Conservation (phyloP, 2,888 invertebrate genomes). For the Thymelicus sylvestris region DNA sequence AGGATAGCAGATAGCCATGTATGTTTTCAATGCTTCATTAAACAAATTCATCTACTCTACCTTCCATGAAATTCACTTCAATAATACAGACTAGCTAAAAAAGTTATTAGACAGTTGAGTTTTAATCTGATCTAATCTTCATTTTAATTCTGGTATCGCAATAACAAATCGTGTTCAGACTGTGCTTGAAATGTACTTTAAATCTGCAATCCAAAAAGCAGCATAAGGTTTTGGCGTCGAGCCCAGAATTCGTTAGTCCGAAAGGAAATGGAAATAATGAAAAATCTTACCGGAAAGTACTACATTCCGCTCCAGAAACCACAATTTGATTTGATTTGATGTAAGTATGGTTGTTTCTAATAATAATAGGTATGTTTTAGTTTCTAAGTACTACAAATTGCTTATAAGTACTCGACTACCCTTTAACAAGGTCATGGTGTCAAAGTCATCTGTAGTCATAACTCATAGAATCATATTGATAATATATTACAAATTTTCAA, state of each 20-base stretch:
- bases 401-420: too few relatives aligned
- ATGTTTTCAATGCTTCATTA: too few relatives aligned
- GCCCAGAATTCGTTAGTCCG: slow-evolving; percentile 36
- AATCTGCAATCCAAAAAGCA: slow-evolving; percentile 33
- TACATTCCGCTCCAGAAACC: neutral
- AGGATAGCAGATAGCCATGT: too few relatives aligned
- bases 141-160: neutral
- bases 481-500: too few relatives aligned
- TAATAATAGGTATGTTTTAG: too few relatives aligned
- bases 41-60: too few relatives aligned
- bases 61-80: too few relatives aligned
- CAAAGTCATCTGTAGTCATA: too few relatives aligned
- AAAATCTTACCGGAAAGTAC: slow-evolving; percentile 23
- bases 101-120: neutral
- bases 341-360: neutral
- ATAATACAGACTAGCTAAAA: neutral
- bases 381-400: too few relatives aligned
- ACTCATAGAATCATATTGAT: too few relatives aligned
- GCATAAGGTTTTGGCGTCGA: slow-evolving; percentile 35
- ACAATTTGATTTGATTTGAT: neutral
- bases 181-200: slow-evolving; percentile 22
- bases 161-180: slow-evolving; percentile 4
- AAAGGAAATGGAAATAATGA: slow-evolving; percentile 34
- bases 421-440: too few relatives aligned
- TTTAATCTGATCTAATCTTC: slow-evolving; percentile 1